phyloP scores from a whole-genome alignment of 2,888 invertebrate species.

The Elmis aenea region DNA sequence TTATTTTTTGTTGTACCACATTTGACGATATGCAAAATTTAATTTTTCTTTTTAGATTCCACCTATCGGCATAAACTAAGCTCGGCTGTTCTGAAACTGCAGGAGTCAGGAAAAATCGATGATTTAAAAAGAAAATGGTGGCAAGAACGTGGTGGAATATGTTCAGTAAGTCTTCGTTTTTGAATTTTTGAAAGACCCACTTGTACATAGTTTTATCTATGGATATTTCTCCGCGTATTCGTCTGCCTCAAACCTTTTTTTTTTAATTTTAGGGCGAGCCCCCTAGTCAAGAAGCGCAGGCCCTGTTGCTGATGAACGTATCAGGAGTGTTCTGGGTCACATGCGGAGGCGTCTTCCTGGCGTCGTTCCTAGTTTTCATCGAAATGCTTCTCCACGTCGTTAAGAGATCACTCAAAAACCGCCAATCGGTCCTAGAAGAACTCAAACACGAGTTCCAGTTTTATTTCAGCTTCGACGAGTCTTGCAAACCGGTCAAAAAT shows the following conservation, averaged over 20 bases:
- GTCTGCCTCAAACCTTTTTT: too few relatives aligned
- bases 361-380: conserved; percentile 60
- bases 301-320: conserved; percentile 67
- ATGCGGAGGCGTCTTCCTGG: conserved; percentile 58
- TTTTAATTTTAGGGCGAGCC: conserved; percentile 23
- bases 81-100: conserved; percentile 66
- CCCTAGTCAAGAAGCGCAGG: conserved; percentile 27
- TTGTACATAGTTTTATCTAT: too few relatives aligned
- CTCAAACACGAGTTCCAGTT: conserved; percentile 64
- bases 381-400: conserved; percentile 59
- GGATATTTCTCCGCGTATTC: too few relatives aligned
- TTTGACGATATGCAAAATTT: too few relatives aligned
- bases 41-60: conserved; percentile 44
- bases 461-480: conserved; percentile 64
- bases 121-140: conserved; percentile 74
- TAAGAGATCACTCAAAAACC: conserved; percentile 28
- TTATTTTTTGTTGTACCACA: too few relatives aligned
- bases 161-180: conserved; percentile 51
- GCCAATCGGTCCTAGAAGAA: conserved; percentile 62
- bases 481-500: conserved; percentile 57
- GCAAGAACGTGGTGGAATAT: conserved; percentile 67
- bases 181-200: too few relatives aligned
- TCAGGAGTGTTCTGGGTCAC: conserved; percentile 76
- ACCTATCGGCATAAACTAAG: conserved; percentile 65
- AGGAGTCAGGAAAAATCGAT: conserved; percentile 66